Evolutionary conservation across 1,140 invertebrate species (phyloP).

Genomic region (Halictus rubicundus): DNA sequence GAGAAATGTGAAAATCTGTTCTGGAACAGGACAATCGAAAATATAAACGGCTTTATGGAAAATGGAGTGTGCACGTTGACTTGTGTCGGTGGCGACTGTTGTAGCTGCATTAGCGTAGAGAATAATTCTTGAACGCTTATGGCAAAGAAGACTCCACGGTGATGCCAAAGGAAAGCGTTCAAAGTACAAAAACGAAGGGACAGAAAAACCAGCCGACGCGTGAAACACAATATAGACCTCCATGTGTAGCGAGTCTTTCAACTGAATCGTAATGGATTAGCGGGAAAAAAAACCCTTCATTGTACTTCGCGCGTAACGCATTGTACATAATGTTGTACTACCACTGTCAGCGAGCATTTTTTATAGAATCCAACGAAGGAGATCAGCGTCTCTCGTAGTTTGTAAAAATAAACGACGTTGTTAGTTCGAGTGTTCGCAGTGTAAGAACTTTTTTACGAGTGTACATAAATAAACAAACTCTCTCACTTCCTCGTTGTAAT

Average conservation of each 20-base stretch:
- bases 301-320: neutral
- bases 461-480: constrained; percentile 44
- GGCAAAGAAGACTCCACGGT: neutral
- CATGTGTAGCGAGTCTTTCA: neutral
- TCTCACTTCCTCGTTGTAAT: constrained; percentile 42
- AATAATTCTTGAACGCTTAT: neutral
- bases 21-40: too few relatives aligned
- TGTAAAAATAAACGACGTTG: neutral
- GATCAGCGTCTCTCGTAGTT: neutral
- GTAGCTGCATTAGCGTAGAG: neutral
- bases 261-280: neutral
- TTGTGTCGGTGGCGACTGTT: too few relatives aligned
- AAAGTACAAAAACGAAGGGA: neutral
- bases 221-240: neutral
- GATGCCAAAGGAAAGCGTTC: neutral
- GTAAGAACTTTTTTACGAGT: constrained; percentile 46
- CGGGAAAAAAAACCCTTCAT: neutral
- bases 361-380: neutral
- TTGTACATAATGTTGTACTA: neutral
- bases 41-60: too few relatives aligned
- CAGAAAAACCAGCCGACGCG: neutral
- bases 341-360: constrained; percentile 23
- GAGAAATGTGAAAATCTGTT: neutral
- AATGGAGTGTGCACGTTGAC: too few relatives aligned
- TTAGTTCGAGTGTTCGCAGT: constrained; percentile 23